phyloP scores from a whole-genome alignment of 2,888 invertebrate genomes.

The Keiferia lycopersicella region DNA sequence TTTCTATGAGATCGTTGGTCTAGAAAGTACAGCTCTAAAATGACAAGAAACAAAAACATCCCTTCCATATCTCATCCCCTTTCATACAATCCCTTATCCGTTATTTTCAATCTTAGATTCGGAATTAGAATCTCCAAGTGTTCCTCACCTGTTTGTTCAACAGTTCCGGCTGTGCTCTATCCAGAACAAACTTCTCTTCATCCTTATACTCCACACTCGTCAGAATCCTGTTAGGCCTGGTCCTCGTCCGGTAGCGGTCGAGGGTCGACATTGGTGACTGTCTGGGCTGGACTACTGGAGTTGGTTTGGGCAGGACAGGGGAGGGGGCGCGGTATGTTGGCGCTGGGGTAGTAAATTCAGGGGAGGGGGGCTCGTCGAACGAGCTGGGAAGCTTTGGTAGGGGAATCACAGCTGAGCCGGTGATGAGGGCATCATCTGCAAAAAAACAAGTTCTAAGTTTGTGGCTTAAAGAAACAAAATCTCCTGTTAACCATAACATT shows the following conservation, averaged over 20 bases:
- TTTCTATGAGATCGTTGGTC: too few relatives aligned
- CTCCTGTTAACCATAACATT: too few relatives aligned
- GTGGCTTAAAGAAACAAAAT: too few relatives aligned
- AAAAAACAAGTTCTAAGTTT: conserved; percentile 25
- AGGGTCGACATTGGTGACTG: conserved; percentile 73
- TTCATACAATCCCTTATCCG: too few relatives aligned
- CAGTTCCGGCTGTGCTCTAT: conserved; percentile 82
- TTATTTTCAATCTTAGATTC: too few relatives aligned
- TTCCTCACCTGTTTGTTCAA: conserved; percentile 71
- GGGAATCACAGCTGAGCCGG: conserved; percentile 83
- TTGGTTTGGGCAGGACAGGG: conserved; percentile 60
- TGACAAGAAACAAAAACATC: too few relatives aligned
- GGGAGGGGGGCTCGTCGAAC: conserved; percentile 65
- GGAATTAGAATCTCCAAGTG: too few relatives aligned
- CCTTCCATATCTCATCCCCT: too few relatives aligned
- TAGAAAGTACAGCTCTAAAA: too few relatives aligned
- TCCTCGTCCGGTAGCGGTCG: conserved; percentile 71
- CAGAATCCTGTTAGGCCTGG: conserved; percentile 65
- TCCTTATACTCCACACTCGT: conserved; percentile 58
- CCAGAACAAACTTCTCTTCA: conserved; percentile 87
- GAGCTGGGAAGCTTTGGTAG: conserved; percentile 83
- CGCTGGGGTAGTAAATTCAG: conserved; percentile 59
- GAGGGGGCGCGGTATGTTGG: conserved; percentile 64
- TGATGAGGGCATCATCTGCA: conserved; percentile 83
- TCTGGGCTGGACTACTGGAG: conserved; percentile 48